phyloP scores from a whole-genome alignment of 2,113 vertebrate genomes.

The Romanogobio albipinnatus region DNA sequence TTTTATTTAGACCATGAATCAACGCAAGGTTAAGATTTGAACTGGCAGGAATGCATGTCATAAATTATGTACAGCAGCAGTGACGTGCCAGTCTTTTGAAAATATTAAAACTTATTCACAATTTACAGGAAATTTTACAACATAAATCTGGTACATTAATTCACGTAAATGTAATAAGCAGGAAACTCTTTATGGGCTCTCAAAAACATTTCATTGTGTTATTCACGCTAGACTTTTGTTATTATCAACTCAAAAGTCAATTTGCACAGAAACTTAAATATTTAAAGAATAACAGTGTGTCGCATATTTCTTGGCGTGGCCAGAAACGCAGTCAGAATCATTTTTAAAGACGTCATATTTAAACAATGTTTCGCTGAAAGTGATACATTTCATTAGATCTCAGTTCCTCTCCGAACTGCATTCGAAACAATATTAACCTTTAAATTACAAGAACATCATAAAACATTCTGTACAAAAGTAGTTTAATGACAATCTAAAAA shows the following conservation, averaged over 20 bases:
- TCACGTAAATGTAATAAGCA: slow-evolving; percentile 74
- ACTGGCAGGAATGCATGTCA: slow-evolving; percentile 87
- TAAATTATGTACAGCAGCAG: slow-evolving; percentile 90
- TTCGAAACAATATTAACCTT: slow-evolving; percentile 78
- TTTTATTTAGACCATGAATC: slow-evolving; percentile 90
- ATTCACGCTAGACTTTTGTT: slow-evolving; percentile 59
- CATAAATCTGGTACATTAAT: slow-evolving; percentile 75
- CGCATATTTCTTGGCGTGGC: slow-evolving; percentile 76
- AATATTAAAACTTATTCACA: slow-evolving; percentile 94
- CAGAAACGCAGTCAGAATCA: slow-evolving; percentile 69
- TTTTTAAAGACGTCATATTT: slow-evolving; percentile 81
- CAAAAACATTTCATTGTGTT: slow-evolving; percentile 76
- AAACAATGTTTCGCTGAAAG: slow-evolving; percentile 79
- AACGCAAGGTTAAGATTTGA: slow-evolving; percentile 81
- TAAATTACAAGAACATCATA: slow-evolving; percentile 82
- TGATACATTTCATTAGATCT: slow-evolving; percentile 74
- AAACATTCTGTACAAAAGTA: slow-evolving; percentile 89
- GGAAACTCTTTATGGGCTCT: slow-evolving; percentile 79
- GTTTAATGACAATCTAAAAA: slow-evolving; percentile 77
- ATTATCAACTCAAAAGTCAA: slow-evolving; percentile 46
- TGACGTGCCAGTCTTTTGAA: slow-evolving; percentile 79
- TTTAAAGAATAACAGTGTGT: slow-evolving; percentile 54
- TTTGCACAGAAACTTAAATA: slow-evolving; percentile 61
- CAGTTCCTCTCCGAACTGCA: slow-evolving; percentile 69
- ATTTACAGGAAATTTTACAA: slow-evolving; percentile 96